A percentile compares a stretch with the other conserved stretches of the same genome.
Conservation (phyloP, 2,113 vertebrate species). For the Taurulus bubalis region DNA sequence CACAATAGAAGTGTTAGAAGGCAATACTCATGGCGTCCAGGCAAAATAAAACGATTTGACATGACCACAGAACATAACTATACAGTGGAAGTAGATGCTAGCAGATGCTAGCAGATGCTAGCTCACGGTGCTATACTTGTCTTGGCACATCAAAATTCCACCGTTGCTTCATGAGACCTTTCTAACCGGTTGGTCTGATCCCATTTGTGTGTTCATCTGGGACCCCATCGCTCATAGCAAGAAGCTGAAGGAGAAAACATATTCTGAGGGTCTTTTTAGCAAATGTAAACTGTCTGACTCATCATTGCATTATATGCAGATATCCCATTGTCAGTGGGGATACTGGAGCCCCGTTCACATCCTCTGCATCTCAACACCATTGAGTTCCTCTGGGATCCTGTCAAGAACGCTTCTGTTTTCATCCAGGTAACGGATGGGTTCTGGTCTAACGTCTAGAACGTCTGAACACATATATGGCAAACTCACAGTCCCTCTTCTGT, state of each 20-base stretch:
- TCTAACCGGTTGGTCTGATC: not conserved
- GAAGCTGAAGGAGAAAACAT: not conserved
- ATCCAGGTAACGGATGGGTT: constrained; percentile 87
- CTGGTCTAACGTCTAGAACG: not conserved
- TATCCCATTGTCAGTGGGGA: constrained; percentile 92
- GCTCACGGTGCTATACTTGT: too few species aligned
- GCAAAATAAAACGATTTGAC: too few species aligned
- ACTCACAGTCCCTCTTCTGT: not conserved
- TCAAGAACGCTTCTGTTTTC: constrained; percentile 90
- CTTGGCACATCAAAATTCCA: too few species aligned
- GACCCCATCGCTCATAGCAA: not conserved
- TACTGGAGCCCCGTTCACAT: constrained; percentile 90
- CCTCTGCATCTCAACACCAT: constrained; percentile 93
- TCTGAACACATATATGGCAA: not conserved
- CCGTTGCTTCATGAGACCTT: too few species aligned
- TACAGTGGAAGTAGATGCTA: too few species aligned
- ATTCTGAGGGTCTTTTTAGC: not conserved
- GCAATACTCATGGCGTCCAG: too few species aligned
- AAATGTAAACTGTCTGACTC: constrained; percentile 8
- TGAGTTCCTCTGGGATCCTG: constrained; percentile 95
- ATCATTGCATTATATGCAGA: constrained; percentile 85
- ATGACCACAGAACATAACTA: too few species aligned
- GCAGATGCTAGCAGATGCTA: too few species aligned
- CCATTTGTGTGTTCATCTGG: not conserved
- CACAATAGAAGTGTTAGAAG: too few species aligned